phyloP scores from a whole-genome alignment of 1,140 invertebrate genomes.

The Meloidogyne hapla region DNA sequence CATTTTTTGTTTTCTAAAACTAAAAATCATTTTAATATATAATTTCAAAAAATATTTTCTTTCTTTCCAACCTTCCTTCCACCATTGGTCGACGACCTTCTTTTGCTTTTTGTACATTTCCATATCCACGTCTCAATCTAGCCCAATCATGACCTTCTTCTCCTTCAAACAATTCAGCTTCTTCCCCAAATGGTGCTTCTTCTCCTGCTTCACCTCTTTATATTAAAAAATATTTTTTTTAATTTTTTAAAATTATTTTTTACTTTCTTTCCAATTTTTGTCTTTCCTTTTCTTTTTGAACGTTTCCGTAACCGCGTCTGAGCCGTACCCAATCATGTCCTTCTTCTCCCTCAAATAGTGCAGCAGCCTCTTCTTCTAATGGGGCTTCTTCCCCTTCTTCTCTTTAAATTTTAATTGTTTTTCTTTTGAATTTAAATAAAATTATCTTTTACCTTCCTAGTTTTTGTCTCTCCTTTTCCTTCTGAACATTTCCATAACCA shows the following conservation, averaged over 20 bases:
- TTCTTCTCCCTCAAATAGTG: too few relatives aligned
- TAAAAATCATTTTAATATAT: too few relatives aligned
- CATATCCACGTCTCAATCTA: slow-evolving; percentile 2
- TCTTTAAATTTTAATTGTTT: slow-evolving; percentile 6
- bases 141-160: not conserved
- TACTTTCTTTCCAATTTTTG: slow-evolving; percentile 4
- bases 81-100: not conserved
- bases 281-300: not conserved
- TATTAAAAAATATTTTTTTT: not conserved
- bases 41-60: not conserved
- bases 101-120: slow-evolving; percentile 14
- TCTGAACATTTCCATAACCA: slow-evolving; percentile 14
- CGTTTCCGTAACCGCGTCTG: slow-evolving; percentile 4
- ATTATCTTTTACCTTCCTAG: slow-evolving; percentile 1
- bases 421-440: too few relatives aligned
- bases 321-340: not conserved
- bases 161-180: not conserved
- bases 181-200: not conserved
- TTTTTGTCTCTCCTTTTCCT: slow-evolving; percentile 2
- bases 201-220: not conserved
- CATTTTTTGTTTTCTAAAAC: too few relatives aligned
- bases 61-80: not conserved
- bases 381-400: too few relatives aligned
- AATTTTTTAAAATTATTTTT: not conserved
- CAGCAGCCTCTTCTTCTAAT: too few relatives aligned